These are phyloP conservation scores for Capreolus pygargus DNA, from an alignment of 2,113 vertebrate species.

Conservation along the genomic window DNA sequence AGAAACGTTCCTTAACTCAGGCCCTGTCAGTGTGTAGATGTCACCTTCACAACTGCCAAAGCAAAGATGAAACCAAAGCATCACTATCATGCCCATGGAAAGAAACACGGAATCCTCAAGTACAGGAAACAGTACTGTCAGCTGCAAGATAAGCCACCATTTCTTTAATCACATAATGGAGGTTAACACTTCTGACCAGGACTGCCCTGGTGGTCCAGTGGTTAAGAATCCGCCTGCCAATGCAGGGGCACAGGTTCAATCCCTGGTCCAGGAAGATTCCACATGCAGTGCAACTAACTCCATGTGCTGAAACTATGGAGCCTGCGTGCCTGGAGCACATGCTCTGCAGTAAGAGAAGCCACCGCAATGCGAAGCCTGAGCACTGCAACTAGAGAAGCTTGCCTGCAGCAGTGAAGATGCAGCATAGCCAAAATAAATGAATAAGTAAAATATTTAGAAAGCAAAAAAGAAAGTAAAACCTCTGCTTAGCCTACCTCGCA, in stretches of 20 bases:
- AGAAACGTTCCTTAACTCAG: background rate
- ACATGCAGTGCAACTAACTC: background rate
- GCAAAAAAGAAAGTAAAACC: background rate
- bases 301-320: background rate
- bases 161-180: background rate
- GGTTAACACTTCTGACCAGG: background rate
- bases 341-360: background rate
- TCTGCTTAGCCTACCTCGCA: background rate
- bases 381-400: background rate
- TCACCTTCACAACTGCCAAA: background rate
- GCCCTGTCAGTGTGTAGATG: background rate
- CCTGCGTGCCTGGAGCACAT: background rate
- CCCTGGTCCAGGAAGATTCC: background rate
- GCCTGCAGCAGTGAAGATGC: background rate
- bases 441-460: background rate
- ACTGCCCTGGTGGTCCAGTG: background rate
- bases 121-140: no score
- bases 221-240: background rate
- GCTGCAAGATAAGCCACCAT: background rate
- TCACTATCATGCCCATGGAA: background rate
- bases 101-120: background rate
- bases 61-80: constrained; percentile 41
- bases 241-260: background rate
- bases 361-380: background rate
- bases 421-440: background rate